phyloP scores from a whole-genome alignment of 37 sponge, comb jelly and placozoan species.

The Corticium candelabrum region DNA sequence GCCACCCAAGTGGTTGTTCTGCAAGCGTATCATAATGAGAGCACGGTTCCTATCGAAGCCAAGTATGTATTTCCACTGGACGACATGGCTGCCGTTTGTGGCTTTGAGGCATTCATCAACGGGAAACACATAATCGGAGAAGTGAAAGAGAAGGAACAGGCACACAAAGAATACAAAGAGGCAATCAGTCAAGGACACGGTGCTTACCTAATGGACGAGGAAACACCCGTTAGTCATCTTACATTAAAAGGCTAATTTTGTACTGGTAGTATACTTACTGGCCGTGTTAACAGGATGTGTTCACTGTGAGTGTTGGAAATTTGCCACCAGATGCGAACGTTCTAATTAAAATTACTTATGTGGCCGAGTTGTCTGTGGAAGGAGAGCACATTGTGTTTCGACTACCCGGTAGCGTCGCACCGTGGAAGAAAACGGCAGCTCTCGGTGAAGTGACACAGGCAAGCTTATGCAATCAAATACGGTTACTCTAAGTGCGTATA shows the following conservation, averaged over 20 bases:
- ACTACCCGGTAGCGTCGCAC: conserved; percentile 84
- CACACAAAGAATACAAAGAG: conserved; percentile 93
- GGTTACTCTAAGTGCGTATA: not conserved
- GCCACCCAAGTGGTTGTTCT: conserved; percentile 77
- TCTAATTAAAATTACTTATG: conserved; percentile 96
- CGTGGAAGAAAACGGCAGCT: conserved; percentile 80
- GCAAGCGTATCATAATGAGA: conserved; percentile 80
- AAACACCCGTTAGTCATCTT: conserved; percentile 67
- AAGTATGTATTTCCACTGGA: conserved; percentile 97
- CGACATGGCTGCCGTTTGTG: conserved; percentile 97
- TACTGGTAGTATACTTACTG: not conserved
- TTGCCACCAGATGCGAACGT: conserved; percentile 91
- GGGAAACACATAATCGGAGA: conserved; percentile 95
- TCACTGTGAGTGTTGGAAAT: conserved; percentile 96
- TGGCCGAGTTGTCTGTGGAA: conserved; percentile 86
- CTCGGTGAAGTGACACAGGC: conserved; percentile 70
- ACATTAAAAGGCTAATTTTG: not conserved
- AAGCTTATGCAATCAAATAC: not conserved
- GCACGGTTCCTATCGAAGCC: conserved; percentile 76
- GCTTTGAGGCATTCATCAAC: conserved; percentile 97
- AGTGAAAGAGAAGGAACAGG: conserved; percentile 98
- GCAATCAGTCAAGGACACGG: conserved; percentile 97
- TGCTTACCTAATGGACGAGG: conserved; percentile 99
- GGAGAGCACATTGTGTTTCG: conserved; percentile 83
- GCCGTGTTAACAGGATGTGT: conserved; percentile 96